phyloP scores from a whole-genome alignment of 2,113 vertebrate genomes.

The Spilogale gracilis region DNA sequence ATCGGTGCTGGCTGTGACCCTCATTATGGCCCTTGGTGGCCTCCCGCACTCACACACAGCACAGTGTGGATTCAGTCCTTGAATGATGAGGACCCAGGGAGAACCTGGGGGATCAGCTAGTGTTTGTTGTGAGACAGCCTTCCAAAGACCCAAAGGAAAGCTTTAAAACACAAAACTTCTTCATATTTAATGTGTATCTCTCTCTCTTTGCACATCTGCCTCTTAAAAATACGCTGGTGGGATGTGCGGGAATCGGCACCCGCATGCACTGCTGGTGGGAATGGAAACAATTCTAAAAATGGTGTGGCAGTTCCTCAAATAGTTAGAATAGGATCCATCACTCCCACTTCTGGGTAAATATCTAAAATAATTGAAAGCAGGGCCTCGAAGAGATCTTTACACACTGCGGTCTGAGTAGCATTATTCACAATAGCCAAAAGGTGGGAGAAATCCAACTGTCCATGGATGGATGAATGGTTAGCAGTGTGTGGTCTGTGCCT shows the following conservation, averaged over 20 bases:
- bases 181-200: background rate
- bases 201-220: background rate
- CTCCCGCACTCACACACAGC: background rate
- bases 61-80: background rate
- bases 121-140: background rate
- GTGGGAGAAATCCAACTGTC: background rate
- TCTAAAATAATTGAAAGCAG: background rate
- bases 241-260: background rate
- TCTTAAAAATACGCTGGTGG: background rate
- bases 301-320: background rate
- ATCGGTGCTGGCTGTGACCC: fast-evolving
- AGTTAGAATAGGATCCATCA: background rate
- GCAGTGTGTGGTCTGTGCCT: background rate
- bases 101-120: too few species aligned
- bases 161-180: background rate
- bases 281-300: background rate
- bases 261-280: background rate
- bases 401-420: background rate
- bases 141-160: background rate
- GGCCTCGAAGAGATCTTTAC: background rate
- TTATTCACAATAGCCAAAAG: background rate
- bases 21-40: background rate
- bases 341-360: background rate
- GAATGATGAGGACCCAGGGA: too few species aligned
- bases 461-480: background rate